These are phyloP conservation scores for Sphaerophoria rueppellii DNA, from an alignment of 2,888 invertebrate species.

Conservation along the genomic window DNA sequence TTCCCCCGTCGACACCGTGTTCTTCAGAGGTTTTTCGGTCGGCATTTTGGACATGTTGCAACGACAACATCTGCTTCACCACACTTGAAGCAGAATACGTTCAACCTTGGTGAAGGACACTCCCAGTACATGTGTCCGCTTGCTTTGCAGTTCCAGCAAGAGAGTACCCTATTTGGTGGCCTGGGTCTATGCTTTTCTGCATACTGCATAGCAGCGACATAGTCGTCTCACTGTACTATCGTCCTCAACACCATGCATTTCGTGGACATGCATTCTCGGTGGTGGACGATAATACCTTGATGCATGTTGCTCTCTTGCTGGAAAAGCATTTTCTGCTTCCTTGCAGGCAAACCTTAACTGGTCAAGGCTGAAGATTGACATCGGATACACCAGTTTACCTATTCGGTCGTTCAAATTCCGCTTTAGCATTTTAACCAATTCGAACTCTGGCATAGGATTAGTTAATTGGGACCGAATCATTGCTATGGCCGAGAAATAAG, in stretches of 20 bases:
- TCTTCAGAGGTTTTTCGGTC: no score
- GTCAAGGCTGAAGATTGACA: no score
- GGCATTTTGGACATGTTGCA: no score
- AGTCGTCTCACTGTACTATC: background rate
- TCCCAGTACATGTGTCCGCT: slow-evolving; percentile 2
- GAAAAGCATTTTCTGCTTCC: no score
- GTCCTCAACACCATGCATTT: background rate
- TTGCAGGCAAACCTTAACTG: no score
- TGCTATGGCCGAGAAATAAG: background rate
- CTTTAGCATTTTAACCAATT: no score
- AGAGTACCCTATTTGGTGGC: background rate
- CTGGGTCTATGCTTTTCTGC: background rate
- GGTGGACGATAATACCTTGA: background rate
- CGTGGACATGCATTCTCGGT: background rate
- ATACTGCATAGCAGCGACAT: background rate
- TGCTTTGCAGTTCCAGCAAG: background rate
- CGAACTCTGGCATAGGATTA: background rate
- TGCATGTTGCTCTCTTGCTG: background rate
- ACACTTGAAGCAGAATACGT: no score
- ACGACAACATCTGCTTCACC: no score
- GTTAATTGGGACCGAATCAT: background rate
- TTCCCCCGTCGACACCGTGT: no score
- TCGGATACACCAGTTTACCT: no score
- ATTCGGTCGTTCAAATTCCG: no score
- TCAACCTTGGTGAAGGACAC: no score